Evolutionary conservation across 1,140 invertebrate genomes (phyloP), one percentile per base, ranked within the genome.

Genomic region (Venturia canescens): DNA sequence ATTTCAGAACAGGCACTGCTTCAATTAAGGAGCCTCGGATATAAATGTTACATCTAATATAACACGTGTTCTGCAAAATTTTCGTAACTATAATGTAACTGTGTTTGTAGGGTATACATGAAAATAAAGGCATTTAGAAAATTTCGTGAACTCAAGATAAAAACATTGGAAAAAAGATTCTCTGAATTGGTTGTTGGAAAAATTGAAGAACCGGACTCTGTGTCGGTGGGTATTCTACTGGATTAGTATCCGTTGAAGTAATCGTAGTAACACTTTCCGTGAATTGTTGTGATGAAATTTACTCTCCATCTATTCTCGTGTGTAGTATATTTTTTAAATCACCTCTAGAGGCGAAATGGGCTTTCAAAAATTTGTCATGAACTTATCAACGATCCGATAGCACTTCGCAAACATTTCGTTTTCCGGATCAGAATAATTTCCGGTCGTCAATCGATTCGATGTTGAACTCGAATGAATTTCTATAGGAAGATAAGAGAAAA

Each of bases 1-100:
- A 57, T 57, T 57, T 57, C 6, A 16, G 53, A 57, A 57, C 53
- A 57, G n/a, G 16, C 53, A 9, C 53, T n/a, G 53, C 21, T 60
- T 60, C 57, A 60, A n/a, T 60, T 21, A 60, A 11, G 57, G 57
- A 21, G 57, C n/a, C n/a, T n/a, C 6, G 18, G 57, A 60, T 23
- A 21, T 60, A 60, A 60, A 60, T 60, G 57, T 60, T 60, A 60
- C 57, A 57, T 9, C 53, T n/a, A 57, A 57, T 6, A 57, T 9
- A 57, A 57, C 53, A n/a, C 18, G 11, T n/a, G 57, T 60, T 60
- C 16, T n/a, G 57, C 4, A 21, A 23, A 3, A 21, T 60, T 60
- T 60, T 9, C 57, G n/a, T 60, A 6, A 60, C n/a, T 60, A 21
- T 60, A n/a, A 4, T 21, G 57, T n/a, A 60, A 60, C 57, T 60